Base-by-base conservation (phyloP, 2,888 invertebrate species). In the Hypercompe scribonia region DNA sequence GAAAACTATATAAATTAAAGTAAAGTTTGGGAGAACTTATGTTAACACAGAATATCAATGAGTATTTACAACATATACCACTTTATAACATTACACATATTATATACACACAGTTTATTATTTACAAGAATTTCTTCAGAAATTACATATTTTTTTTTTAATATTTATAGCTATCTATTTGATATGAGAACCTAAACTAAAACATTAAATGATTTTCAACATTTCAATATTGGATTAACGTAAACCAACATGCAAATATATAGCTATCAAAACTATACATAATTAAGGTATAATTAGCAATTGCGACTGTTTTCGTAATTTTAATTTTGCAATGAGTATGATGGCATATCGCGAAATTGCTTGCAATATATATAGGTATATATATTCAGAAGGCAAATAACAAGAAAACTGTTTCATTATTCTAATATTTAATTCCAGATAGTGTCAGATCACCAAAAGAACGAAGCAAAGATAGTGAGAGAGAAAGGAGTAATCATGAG, bases 401-500 rank as follows among this genome's bases (percentile, higher is more conserved):
- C 11, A 58, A 7, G 2, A 18, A 18, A 31, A 61, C 5, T 61
- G 61, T 31, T 31, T 66, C 31, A 66, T 46, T 46, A 34, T 33
- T 54, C 24, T 28, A 21, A 36, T 8, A 34, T 46, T 34, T 28
- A 69, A 81, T 95, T 94, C 78, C 94, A 95, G 95, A 95, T 91
- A 90, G 92, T 91, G 94, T 94, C 89, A 91, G 93, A 88, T 95
- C 94, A 87, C 94, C 94, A 83, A 97, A 97, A 97, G 98, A 98
- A 95, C 96, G 97, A 91, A 91, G 96, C 92, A 97, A 97, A 89
- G 97, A 97, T 91, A 96, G 96, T 92, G 97, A 98, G 90, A 97
- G 98, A 93, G 98, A 98, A 96, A 97, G 98, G 92, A 98, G 97
- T 94, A 98, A 98, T 95, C 98, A 98, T 96, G 98, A 98, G 96